Percentiles rank a stretch among this genome's conserved stretches.
phyloP scores from a whole-genome alignment of 2,888 invertebrate species.

The Himalopsyche tibetana region DNA sequence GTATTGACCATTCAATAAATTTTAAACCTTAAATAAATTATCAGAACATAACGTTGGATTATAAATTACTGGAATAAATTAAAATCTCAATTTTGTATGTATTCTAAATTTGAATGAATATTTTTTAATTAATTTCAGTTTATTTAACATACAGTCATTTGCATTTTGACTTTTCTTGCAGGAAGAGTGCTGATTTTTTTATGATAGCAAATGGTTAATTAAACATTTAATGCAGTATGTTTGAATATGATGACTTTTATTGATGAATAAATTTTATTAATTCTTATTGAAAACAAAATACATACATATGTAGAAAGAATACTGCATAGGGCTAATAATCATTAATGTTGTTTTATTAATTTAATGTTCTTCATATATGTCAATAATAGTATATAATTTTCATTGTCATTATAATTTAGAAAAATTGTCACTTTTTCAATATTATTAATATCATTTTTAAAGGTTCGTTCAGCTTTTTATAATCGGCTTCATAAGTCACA shows the following conservation, averaged over 20 bases:
- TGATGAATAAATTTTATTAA: too few species aligned
- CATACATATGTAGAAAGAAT: too few species aligned
- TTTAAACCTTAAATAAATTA: slow-evolving; percentile 21
- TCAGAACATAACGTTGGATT: slow-evolving; percentile 13
- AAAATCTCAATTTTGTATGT: slow-evolving; percentile 58
- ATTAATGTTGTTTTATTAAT: too few species aligned
- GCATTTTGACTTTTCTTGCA: slow-evolving; percentile 32
- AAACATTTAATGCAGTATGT: too few species aligned
- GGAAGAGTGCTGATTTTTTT: neutral
- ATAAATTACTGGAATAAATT: slow-evolving; percentile 64
- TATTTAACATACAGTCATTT: slow-evolving; percentile 64
- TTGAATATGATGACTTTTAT: too few species aligned
- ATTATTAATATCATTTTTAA: neutral
- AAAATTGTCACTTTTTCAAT: too few species aligned
- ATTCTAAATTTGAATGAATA: slow-evolving; percentile 56
- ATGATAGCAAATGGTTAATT: too few species aligned
- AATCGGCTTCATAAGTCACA: neutral
- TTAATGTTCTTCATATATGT: too few species aligned
- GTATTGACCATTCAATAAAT: slow-evolving; percentile 13
- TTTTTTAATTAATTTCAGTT: slow-evolving; percentile 65
- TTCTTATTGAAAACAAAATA: too few species aligned
- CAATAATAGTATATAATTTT: too few species aligned
- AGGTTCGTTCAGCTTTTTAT: neutral
- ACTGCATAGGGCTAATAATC: too few species aligned
- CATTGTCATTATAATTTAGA: too few species aligned